Base-by-base conservation (phyloP, 2,888 invertebrate species). In the Mythimna vitellina region DNA sequence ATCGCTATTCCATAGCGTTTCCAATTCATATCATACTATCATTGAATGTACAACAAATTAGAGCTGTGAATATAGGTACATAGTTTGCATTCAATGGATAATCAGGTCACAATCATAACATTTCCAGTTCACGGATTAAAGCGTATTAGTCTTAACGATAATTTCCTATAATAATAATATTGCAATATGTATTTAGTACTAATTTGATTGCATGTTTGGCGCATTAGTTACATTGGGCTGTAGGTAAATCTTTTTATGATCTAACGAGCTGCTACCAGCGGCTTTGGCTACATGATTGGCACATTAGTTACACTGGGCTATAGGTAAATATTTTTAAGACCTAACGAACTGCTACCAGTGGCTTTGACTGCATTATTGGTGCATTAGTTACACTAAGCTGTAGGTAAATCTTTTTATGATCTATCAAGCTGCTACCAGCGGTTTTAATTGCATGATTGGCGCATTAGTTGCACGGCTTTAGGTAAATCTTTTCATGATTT, bases 81-180 rank as follows among this genome's bases (percentile, higher is more conserved):
- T 56, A 38, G 61, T 65, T 73, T 25, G 61, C 35, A 38, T 65
- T 79, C 61, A 79, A 65, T 65, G n/a, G 54, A 8, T 64, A 78
- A 78, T 76, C 60, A 76, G 73, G 56, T 57, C 65, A 73, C 32
- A 46, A 29, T 53, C 51, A 38, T 46, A 65, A 79, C 46, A 32
- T 57, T 65, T 65, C 49, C 61, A 79, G 65, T 73, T 65, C 56
- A 65, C 38, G 17, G 35, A 54, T 62, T 32, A 35, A 53, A 60
- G 2, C 25, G 35, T 64, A 65, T 78, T 58, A 64, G 53, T 25
- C 53, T 56, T 60, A 72, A 72, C 49, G 60, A 72, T 54, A 65
- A 78, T 65, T 54, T 77, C 53, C 70, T 12, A 12, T 35, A 35
- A 42, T 53, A 17, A 7, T 38, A 17, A n/a, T 73, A 64, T 73